Evolutionary conservation across 2,113 vertebrate genomes (phyloP).

Genomic region (Rhineura floridana): DNA sequence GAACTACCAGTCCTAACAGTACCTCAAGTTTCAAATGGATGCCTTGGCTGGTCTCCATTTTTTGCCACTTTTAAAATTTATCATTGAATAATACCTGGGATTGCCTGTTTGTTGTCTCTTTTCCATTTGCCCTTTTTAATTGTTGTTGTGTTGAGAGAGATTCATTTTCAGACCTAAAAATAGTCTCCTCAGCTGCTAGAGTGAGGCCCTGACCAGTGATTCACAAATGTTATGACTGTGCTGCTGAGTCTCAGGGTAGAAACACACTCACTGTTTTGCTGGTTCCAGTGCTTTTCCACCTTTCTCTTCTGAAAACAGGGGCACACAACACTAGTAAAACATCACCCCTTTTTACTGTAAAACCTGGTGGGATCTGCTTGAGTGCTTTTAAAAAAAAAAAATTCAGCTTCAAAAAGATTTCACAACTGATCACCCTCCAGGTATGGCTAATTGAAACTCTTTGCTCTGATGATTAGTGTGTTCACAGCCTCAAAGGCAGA

Average conservation of each 20-base stretch:
- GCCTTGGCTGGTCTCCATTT: background rate
- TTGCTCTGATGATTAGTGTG: no score
- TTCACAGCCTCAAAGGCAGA: no score
- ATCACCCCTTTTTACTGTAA: no score
- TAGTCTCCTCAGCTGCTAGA: conserved; percentile 64
- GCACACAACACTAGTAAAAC: no score
- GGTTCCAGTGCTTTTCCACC: no score
- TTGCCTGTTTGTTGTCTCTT: conserved; percentile 10
- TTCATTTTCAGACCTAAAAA: conserved; percentile 71
- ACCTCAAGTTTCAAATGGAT: background rate
- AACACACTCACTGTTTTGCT: no score
- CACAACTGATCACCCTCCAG: no score
- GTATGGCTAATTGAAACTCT: no score
- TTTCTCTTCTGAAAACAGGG: no score
- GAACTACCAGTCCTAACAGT: background rate
- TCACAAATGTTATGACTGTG: conserved; percentile 26
- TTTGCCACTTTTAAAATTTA: background rate
- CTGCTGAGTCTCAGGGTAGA: accelerated
- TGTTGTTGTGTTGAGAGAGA: conserved; percentile 27
- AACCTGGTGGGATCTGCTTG: no score
- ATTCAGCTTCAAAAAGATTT: no score
- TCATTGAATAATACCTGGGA: background rate
- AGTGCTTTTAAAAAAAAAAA: no score
- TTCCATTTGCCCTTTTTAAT: conserved; percentile 22
- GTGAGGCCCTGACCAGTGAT: conserved; percentile 47